Conservation (phyloP, 2,113 vertebrate genomes). For the Rynchops niger region DNA sequence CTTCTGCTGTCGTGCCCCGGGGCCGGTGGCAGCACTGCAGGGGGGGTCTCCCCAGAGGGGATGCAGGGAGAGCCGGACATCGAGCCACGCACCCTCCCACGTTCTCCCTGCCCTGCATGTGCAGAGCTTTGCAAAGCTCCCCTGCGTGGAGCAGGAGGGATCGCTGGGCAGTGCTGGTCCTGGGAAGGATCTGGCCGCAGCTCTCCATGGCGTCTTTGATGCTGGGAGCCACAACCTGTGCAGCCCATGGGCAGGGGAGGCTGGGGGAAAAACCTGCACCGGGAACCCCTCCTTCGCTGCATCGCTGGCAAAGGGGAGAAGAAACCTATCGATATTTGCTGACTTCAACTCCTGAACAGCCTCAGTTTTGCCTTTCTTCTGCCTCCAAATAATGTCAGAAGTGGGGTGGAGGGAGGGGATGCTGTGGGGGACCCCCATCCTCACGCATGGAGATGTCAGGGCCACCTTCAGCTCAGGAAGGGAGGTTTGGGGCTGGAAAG, state of each 20-base stretch:
- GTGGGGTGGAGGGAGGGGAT: background rate
- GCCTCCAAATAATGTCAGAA: background rate
- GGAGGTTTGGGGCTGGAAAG: background rate
- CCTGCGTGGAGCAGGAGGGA: background rate
- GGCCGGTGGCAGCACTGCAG: too few species aligned
- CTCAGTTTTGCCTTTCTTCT: background rate
- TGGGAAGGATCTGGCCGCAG: background rate
- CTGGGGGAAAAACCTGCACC: background rate
- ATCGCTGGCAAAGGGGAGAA: background rate
- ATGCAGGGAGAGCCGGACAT: background rate
- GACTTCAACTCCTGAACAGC: background rate
- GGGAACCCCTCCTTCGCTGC: rapidly evolving
- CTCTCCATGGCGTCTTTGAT: rapidly evolving
- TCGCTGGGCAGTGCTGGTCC: background rate
- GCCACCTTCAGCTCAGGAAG: too few species aligned
- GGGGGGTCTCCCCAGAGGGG: too few species aligned
- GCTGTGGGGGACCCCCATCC: background rate
- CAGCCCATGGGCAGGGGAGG: background rate
- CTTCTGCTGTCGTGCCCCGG: too few species aligned
- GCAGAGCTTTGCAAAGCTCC: background rate
- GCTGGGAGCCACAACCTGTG: background rate
- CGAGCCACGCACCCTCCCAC: background rate
- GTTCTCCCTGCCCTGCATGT: background rate
- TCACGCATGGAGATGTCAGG: background rate
- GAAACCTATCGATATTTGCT: background rate